Base-by-base conservation (phyloP, 2,113 vertebrate genomes). In the Ameiurus melas region DNA sequence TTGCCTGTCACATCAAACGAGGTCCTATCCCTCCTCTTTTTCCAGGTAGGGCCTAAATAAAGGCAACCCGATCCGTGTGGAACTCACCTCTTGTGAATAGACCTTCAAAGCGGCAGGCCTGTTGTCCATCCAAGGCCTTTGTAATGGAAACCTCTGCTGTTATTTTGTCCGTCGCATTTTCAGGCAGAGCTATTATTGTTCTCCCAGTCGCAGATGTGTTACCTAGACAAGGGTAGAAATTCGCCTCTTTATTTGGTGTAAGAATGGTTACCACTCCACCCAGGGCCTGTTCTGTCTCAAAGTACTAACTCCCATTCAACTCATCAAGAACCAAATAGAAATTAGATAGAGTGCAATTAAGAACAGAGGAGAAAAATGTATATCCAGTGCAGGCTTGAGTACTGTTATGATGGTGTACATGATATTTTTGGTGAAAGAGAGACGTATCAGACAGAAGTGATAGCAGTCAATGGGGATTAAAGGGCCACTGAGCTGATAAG, bases 121-220 rank as follows among this genome's bases (percentile, higher is more conserved):
- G 91, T 84, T 89, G 62, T 86, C 84, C 90, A 0, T 25, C 90
- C 78, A 77, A 88, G 75, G 81, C 93, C 89, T 93, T 93, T 94
- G 89, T 92, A 92, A 92, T 91, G 87, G 87, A 92, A 93, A 84
- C 84, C 84, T 58, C 86, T 83, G 86, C 88, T 91, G 93, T 92
- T 91, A 90, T 92, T 92, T 92, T 71, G 85, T 64, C 87, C 85
- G 89, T 89, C 92, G 64, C 94, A 93, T 93, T 93, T 94, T 95
- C 90, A 93, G 88, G 78, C 91, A 83, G 91, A 91, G 85, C 79
- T 92, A 89, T 78, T 93, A 89, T 92, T 92, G 89, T 91, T 86
- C 68, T 92, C 87, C 81, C 82, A 85, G 90, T 91, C 90, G 91
- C 80, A 89, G 90, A 91, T 90, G 92, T 91, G 85, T 93, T 92